Percentiles rank a stretch among this genome's conserved stretches.
Conservation (phyloP, 2,888 invertebrate genomes). For the Tryphoninae sp. region DNA sequence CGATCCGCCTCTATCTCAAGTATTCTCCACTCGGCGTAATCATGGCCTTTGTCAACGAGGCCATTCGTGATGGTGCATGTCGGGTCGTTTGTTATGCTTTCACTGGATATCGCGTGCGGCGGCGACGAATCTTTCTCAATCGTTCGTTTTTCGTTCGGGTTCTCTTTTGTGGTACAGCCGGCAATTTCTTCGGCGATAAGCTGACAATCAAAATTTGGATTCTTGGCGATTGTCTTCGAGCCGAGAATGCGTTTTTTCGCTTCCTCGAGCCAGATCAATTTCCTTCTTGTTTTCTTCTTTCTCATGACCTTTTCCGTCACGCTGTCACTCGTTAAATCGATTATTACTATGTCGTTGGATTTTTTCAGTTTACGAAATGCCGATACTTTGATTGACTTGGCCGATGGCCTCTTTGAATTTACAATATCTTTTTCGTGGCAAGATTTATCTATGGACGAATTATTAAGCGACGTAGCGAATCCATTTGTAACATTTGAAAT, state of each 20-base stretch:
- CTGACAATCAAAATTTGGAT: too few relatives aligned
- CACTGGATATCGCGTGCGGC: neutral
- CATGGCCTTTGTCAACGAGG: neutral
- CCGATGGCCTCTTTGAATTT: slow-evolving; percentile 37
- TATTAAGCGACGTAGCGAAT: slow-evolving; percentile 28
- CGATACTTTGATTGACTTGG: slow-evolving; percentile 35
- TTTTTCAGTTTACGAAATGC: slow-evolving; percentile 68
- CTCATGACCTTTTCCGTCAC: slow-evolving; percentile 72
- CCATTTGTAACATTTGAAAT: slow-evolving; percentile 34
- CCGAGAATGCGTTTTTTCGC: slow-evolving; percentile 66
- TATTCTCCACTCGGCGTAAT: slow-evolving; percentile 12
- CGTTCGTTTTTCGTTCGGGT: neutral
- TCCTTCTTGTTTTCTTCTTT: slow-evolving; percentile 67
- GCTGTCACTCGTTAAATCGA: slow-evolving; percentile 76
- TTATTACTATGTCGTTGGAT: slow-evolving; percentile 73
- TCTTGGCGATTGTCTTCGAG: slow-evolving; percentile 45
- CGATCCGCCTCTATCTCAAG: slow-evolving; percentile 20
- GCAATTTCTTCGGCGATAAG: slow-evolving; percentile 5
- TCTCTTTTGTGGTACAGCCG: neutral
- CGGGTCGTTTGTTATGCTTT: neutral
- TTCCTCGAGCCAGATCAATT: slow-evolving; percentile 73
- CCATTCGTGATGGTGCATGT: slow-evolving; percentile 3
- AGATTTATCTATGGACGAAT: slow-evolving; percentile 40
- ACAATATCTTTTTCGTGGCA: slow-evolving; percentile 37
- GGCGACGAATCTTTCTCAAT: slow-evolving; percentile 6